Percentiles rank a stretch among this genome's conserved stretches.
These are phyloP conservation scores for Orthonyx spaldingii DNA, from an alignment of 2,113 vertebrate species.

Conservation along the genomic window DNA sequence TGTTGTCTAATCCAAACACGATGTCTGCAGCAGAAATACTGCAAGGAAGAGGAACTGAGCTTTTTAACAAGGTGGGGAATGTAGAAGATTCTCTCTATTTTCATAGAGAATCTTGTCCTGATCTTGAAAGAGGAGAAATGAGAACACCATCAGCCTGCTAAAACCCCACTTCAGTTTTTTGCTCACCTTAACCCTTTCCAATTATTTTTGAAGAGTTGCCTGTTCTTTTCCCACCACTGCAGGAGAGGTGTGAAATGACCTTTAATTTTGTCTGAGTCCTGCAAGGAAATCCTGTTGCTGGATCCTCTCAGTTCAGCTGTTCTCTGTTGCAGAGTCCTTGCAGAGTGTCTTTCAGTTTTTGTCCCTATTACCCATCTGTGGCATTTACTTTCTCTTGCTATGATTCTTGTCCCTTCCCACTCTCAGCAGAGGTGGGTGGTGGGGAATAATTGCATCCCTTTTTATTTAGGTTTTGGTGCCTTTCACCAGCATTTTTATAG, in stretches of 20 bases:
- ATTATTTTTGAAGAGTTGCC: neutral
- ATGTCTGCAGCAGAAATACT: neutral
- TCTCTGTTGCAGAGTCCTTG: neutral
- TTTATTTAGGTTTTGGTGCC: conserved; percentile 21
- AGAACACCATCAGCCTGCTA: neutral
- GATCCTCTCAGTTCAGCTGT: neutral
- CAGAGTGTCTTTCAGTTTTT: neutral
- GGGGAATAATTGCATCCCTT: neutral
- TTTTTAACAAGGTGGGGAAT: neutral
- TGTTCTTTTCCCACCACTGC: neutral
- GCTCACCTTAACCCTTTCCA: neutral
- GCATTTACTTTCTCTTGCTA: neutral
- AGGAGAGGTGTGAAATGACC: neutral
- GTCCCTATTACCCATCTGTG: neutral
- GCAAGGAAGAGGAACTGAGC: neutral
- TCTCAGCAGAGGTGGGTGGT: neutral
- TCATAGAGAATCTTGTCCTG: neutral
- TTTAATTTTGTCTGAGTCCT: neutral
- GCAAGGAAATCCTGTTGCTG: neutral
- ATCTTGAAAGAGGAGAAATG: neutral
- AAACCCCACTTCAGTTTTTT: neutral
- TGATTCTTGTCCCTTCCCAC: conserved; percentile 33
- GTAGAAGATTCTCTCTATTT: neutral
- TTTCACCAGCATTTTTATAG: conserved; percentile 33
- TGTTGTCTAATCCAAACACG: neutral